Conservation (phyloP, 2,888 invertebrate genomes). For the Pollenia griseotomentosa region DNA sequence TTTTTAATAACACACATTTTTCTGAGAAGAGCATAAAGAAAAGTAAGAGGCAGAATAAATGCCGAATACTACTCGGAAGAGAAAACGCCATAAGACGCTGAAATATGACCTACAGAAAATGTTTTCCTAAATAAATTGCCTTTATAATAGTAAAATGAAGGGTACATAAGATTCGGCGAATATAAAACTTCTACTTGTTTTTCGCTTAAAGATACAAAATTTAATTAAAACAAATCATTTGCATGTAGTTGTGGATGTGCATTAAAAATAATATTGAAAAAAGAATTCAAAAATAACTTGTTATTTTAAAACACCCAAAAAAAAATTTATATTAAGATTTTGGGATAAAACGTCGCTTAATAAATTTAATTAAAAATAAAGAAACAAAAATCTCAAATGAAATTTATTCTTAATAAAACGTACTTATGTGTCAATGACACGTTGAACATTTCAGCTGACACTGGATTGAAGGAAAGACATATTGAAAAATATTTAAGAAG, state of each 20-base stretch:
- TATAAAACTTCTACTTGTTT: no score
- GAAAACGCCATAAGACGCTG: no score
- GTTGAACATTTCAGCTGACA: not conserved
- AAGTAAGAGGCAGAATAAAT: no score
- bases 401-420: not conserved
- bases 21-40: no score
- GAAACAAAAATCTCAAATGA: slow-evolving; percentile 11
- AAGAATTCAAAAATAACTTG: slow-evolving; percentile 2
- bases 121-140: no score
- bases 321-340: slow-evolving; percentile 10
- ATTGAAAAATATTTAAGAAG: not conserved
- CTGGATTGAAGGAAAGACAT: not conserved
- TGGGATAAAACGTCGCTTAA: slow-evolving; percentile 20
- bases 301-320: slow-evolving; percentile 18
- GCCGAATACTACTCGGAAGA: no score
- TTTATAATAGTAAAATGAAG: not conserved
- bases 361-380: slow-evolving; percentile 26
- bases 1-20: no score
- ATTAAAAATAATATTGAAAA: not conserved
- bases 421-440: slow-evolving; percentile 24
- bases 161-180: no score
- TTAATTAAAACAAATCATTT: slow-evolving; percentile 31
- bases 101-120: no score
- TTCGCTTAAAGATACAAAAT: not conserved
- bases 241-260: not conserved